Conservation (phyloP, 1,140 invertebrate genomes). For the Galleria mellonella region DNA sequence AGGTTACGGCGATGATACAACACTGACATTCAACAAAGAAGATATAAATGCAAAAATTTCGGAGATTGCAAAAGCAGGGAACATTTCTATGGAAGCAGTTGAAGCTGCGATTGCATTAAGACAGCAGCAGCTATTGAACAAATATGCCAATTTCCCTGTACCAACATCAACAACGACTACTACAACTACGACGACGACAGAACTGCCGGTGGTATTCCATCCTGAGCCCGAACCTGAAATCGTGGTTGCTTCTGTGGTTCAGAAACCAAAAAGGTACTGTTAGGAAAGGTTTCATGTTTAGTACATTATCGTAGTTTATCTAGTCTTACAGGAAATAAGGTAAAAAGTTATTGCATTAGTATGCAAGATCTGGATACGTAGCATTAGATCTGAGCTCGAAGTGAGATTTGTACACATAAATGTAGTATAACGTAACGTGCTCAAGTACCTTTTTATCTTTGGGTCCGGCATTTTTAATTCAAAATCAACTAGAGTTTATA, state of each 20-base stretch:
- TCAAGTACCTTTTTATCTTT: no score
- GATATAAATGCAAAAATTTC: conserved; percentile 68
- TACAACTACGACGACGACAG: conserved; percentile 66
- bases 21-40: conserved; percentile 57
- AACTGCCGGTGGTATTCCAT: conserved; percentile 45
- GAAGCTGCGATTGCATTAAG: conserved; percentile 81
- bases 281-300: no score
- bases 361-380: no score
- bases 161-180: conserved; percentile 69
- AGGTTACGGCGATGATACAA: conserved; percentile 60
- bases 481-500: no score
- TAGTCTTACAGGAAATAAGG: no score
- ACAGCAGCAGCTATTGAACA: conserved; percentile 79
- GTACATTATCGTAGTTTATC: no score
- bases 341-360: no score
- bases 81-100: conserved; percentile 83
- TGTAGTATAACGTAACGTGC: no score
- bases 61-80: conserved; percentile 77
- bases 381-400: no score
- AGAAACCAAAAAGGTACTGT: conserved; percentile 53
- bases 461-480: no score
- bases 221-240: conserved; percentile 57
- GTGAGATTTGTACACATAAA: no score
- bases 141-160: conserved; percentile 70
- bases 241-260: conserved; percentile 33